These are phyloP conservation scores for Pimpla rufipes DNA, from an alignment of 2,888 invertebrate genomes.

Conservation along the genomic window DNA sequence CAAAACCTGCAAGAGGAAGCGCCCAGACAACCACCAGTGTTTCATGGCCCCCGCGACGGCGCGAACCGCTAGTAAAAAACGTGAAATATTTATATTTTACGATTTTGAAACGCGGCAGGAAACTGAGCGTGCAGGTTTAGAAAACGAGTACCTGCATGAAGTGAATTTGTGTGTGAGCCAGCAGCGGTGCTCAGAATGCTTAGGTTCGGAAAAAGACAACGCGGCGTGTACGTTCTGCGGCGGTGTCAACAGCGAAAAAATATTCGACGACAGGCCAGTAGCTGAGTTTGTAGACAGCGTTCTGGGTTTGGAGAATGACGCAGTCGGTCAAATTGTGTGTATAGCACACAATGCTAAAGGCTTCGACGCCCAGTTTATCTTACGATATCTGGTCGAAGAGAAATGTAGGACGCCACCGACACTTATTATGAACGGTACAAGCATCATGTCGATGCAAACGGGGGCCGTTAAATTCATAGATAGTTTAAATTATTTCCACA, in stretches of 20 bases:
- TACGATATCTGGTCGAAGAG: constrained; percentile 13
- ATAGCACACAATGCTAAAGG: constrained; percentile 60
- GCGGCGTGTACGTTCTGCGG: not conserved
- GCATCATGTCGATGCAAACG: not conserved
- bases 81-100: not conserved
- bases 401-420: not conserved
- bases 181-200: not conserved
- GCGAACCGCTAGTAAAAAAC: too few relatives aligned
- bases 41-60: not conserved
- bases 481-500: not conserved
- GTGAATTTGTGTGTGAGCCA: not conserved
- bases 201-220: not conserved
- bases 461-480: not conserved
- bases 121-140: not conserved
- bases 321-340: constrained; percentile 12
- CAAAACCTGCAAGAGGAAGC: not conserved
- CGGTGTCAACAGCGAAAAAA: not conserved
- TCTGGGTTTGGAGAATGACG: not conserved
- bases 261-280: not conserved
- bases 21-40: not conserved
- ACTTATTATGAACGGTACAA: constrained; percentile 10
- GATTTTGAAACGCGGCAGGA: not conserved
- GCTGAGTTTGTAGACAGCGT: not conserved
- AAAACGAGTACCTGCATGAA: not conserved
- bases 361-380: constrained; percentile 52